Evolutionary conservation across 2,797 vertebrate genomes (phyloP).

Genomic region (Sebastes diaconus): DNA sequence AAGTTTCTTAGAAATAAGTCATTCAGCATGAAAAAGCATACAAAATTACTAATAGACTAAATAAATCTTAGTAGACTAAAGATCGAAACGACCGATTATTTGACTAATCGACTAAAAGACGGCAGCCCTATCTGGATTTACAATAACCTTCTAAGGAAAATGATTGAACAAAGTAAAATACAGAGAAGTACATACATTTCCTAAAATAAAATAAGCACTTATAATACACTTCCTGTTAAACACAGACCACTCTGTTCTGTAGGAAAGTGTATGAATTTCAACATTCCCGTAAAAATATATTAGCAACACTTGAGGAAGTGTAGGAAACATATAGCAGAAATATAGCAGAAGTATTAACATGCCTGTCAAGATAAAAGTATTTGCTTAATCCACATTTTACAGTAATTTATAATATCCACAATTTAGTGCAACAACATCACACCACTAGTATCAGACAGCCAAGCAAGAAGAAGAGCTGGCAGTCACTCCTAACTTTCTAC

Average conservation of each 20-base stretch:
- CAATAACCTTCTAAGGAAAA: neutral
- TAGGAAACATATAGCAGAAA: neutral
- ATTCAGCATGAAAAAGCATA: too few species aligned
- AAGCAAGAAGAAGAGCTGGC: neutral
- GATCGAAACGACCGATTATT: too few species aligned
- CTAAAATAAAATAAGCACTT: neutral
- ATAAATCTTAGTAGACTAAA: too few species aligned
- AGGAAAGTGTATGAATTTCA: neutral
- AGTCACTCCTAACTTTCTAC: neutral
- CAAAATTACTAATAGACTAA: too few species aligned
- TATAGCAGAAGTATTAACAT: neutral
- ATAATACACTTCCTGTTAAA: neutral
- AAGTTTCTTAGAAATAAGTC: too few species aligned
- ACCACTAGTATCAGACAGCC: neutral
- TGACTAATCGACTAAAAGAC: too few species aligned
- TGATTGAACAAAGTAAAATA: neutral
- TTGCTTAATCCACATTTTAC: neutral
- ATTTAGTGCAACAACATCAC: neutral
- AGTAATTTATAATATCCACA: neutral
- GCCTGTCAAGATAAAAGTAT: neutral
- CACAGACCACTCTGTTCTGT: neutral
- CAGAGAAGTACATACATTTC: neutral
- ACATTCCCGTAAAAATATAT: neutral
- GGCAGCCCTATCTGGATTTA: neutral
- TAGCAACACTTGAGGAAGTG: neutral